Evolutionary conservation across 23 tunicate genomes (phyloP).

Genomic region (Corella eumyota): DNA sequence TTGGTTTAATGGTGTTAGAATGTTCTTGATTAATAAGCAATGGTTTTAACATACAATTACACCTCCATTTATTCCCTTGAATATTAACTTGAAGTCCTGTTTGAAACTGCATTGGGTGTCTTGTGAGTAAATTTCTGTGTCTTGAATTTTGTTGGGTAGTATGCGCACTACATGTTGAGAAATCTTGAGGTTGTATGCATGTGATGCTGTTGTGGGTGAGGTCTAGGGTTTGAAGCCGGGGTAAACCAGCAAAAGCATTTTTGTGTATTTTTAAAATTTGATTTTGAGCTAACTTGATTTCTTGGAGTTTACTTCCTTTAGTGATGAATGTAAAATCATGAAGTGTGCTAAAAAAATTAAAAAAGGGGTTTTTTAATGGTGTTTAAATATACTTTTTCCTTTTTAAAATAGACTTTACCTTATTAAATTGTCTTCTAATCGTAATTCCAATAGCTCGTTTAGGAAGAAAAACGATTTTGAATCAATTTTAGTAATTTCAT

Average conservation of each 20-base stretch:
- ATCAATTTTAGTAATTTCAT: conserved; percentile 28
- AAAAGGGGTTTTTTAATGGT: background rate
- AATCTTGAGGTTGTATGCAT: conserved; percentile 28
- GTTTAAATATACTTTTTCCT: no score
- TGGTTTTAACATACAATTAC: conserved; percentile 24
- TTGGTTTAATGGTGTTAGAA: no score
- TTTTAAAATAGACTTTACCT: conserved; percentile 25
- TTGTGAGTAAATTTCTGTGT: no score
- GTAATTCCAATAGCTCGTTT: conserved; percentile 23
- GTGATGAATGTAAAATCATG: conserved; percentile 46
- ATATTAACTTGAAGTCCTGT: conserved; percentile 5
- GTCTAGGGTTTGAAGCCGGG: conserved; percentile 28
- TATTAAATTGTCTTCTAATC: conserved; percentile 28
- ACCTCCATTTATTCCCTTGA: conserved; percentile 28
- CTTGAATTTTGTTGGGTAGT: no score
- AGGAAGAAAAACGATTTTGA: conserved; percentile 45
- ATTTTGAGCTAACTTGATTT: conserved; percentile 32
- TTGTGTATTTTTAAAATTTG: conserved; percentile 20
- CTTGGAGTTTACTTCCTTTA: conserved; percentile 26
- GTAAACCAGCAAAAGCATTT: conserved; percentile 63
- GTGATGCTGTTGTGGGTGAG: conserved; percentile 32
- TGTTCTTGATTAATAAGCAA: no score
- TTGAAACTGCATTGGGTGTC: conserved; percentile 1
- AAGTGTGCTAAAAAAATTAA: conserved; percentile 13
- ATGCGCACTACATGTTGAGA: conserved; percentile 42